These are phyloP conservation scores for Meloidogyne exigua DNA, from an alignment of 1,140 invertebrate genomes.

Conservation along the genomic window DNA sequence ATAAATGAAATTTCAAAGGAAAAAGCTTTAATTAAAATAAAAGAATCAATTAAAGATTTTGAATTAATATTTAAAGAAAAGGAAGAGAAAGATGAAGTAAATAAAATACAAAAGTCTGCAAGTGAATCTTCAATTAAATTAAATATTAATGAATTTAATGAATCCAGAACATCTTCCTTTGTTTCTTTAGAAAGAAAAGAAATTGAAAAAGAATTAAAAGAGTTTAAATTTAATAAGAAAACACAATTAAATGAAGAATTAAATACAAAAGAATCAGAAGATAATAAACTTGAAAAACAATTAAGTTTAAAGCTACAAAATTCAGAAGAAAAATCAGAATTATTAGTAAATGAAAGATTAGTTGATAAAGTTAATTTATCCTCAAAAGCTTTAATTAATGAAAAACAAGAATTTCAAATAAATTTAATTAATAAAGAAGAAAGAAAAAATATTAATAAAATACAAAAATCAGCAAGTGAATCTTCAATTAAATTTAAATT, in stretches of 20 bases:
- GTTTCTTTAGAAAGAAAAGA: too few species aligned
- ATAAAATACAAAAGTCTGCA: not conserved
- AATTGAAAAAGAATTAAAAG: too few species aligned
- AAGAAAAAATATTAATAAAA: not conserved
- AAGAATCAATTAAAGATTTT: not conserved
- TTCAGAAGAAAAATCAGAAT: not conserved
- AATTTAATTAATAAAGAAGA: not conserved
- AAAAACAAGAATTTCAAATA: not conserved
- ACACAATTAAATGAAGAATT: not conserved
- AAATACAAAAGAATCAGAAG: not conserved
- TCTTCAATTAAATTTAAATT: not conserved
- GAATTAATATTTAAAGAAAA: too few species aligned
- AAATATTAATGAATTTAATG: too few species aligned
- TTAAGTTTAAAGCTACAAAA: not conserved
- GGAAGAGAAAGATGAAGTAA: not conserved
- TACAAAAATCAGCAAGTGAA: not conserved
- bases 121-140: too few species aligned
- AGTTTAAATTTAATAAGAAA: not conserved
- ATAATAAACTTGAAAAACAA: not conserved
- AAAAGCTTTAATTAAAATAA: not conserved
- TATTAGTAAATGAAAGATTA: constrained; percentile 3
- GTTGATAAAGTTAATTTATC: not conserved
- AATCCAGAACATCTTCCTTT: too few species aligned
- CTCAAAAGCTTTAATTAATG: constrained; percentile 15
- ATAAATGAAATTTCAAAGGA: not conserved